Conservation (phyloP, 2,888 invertebrate species). For the Rhimphoctona megacephalus region DNA sequence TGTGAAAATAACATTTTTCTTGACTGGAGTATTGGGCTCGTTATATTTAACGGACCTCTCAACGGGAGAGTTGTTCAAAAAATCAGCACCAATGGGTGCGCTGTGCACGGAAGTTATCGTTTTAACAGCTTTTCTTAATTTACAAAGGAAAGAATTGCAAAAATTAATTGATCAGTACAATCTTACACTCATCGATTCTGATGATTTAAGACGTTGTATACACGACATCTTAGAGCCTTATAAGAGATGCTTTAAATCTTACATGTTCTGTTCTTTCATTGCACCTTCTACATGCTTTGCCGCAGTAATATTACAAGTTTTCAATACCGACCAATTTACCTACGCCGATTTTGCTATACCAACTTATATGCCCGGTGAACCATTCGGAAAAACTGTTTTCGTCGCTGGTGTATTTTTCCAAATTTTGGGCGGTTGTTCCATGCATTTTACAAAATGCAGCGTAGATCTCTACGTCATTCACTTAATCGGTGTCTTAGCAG, state of each 20-base stretch:
- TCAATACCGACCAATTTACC: constrained; percentile 66
- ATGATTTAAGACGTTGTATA: constrained; percentile 56
- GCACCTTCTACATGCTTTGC: constrained; percentile 58
- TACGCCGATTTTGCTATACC: constrained; percentile 71
- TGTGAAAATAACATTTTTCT: constrained; percentile 46
- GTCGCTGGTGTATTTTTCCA: constrained; percentile 59
- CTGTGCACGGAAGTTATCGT: constrained; percentile 64
- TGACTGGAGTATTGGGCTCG: constrained; percentile 20
- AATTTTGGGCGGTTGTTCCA: constrained; percentile 43
- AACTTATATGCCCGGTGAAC: constrained; percentile 66
- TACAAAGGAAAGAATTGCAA: constrained; percentile 51
- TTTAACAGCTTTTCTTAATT: constrained; percentile 65
- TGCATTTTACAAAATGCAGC: constrained; percentile 68
- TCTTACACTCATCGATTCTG: constrained; percentile 43
- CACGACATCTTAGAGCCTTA: constrained; percentile 60
- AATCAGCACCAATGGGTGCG: constrained; percentile 53
- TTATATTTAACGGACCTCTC: constrained; percentile 12
- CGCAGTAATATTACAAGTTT: constrained; percentile 59
- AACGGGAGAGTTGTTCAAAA: neutral
- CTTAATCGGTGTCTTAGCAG: constrained; percentile 71
- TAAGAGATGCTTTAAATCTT: constrained; percentile 46
- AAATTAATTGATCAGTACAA: constrained; percentile 70
- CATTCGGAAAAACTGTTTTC: constrained; percentile 65
- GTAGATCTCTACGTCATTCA: constrained; percentile 74
- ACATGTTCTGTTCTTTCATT: neutral